Evolutionary conservation across 2,113 vertebrate species (phyloP).

Genomic region (Oenanthe oenanthe): DNA sequence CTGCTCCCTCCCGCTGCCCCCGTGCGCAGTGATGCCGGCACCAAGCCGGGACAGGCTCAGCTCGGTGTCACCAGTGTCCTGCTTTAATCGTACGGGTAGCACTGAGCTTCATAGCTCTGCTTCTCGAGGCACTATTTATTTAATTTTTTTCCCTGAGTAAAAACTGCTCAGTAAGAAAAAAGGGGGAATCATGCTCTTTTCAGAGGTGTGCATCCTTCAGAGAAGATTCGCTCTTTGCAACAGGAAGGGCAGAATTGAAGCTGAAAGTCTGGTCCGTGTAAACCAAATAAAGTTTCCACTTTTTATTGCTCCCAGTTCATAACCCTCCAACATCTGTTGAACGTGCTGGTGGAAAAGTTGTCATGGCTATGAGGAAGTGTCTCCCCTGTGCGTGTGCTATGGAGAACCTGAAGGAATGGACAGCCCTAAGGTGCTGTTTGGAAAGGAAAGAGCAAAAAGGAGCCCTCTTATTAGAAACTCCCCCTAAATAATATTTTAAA

Average conservation of each 20-base stretch:
- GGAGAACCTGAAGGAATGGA: background rate
- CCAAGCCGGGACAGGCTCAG: background rate
- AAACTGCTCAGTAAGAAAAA: rapidly evolving
- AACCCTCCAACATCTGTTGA: background rate
- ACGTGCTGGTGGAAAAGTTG: background rate
- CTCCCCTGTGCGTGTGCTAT: rapidly evolving
- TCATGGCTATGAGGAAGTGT: background rate
- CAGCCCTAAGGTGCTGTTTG: background rate
- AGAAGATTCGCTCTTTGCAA: rapidly evolving
- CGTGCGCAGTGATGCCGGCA: background rate
- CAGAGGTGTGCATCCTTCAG: rapidly evolving
- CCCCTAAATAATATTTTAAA: background rate
- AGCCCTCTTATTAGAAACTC: rapidly evolving
- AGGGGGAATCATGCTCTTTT: rapidly evolving
- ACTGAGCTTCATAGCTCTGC: rapidly evolving
- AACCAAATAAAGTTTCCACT: background rate
- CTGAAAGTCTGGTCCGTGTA: rapidly evolving
- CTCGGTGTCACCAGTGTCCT: background rate
- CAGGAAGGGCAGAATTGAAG: background rate
- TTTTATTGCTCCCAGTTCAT: background rate
- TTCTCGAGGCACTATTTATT: rapidly evolving
- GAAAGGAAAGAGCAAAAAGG: background rate
- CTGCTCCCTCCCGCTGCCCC: too few relatives aligned
- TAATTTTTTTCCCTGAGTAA: background rate
- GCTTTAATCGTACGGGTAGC: background rate